Conservation (phyloP, 2,797 vertebrate species). For the Diceros bicornis region DNA sequence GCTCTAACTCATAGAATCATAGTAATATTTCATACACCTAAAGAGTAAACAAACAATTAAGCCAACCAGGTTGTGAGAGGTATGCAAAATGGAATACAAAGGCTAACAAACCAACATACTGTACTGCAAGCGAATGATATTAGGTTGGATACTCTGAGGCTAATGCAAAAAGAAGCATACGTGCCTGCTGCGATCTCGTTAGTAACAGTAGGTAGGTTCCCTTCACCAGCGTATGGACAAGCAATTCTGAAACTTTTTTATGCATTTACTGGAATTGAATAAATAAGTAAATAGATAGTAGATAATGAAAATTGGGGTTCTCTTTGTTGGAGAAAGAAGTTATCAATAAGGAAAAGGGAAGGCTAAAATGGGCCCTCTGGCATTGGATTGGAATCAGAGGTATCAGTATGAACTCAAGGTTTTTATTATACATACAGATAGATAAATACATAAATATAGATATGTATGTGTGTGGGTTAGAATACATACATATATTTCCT, state of each 20-base stretch:
- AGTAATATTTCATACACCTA: background rate
- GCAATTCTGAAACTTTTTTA: background rate
- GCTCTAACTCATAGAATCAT: background rate
- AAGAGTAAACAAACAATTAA: background rate
- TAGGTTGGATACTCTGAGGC: background rate
- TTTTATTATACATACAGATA: background rate
- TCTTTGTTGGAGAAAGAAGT: background rate
- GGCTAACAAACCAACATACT: background rate
- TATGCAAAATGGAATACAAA: background rate
- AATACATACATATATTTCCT: background rate
- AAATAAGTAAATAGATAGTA: background rate
- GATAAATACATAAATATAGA: background rate
- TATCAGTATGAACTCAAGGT: background rate
- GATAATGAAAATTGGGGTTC: background rate
- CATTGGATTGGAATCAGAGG: background rate
- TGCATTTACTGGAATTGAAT: background rate
- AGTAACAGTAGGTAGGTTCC: background rate
- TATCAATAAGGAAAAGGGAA: background rate
- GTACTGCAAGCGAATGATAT: background rate
- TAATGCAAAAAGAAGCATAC: background rate
- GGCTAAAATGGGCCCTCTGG: background rate
- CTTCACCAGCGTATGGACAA: background rate
- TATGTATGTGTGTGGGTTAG: background rate
- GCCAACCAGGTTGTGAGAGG: background rate
- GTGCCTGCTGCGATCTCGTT: accelerated